These are phyloP conservation scores for Corydoras sp. DNA, from an alignment of 2,113 vertebrate genomes.

Conservation along the genomic window DNA sequence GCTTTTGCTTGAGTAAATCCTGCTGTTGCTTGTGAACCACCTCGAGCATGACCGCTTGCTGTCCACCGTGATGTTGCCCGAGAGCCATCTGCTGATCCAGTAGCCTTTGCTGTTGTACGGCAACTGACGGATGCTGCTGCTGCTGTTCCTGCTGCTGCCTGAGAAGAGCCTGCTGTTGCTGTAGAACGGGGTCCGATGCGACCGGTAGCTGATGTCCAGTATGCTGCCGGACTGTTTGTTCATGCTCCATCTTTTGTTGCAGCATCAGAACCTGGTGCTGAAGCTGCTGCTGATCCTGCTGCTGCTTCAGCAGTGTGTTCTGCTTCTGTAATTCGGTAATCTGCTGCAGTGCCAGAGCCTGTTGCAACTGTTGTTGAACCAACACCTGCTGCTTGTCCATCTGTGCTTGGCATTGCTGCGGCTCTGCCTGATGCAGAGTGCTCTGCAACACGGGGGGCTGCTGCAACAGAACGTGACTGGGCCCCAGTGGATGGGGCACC, in stretches of 20 bases:
- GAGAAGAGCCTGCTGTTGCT: constrained; percentile 45
- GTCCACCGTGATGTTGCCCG: constrained; percentile 22
- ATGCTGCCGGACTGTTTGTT: neutral
- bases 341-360: constrained; percentile 42
- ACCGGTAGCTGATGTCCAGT: constrained; percentile 24
- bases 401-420: constrained; percentile 46
- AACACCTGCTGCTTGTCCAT: constrained; percentile 35
- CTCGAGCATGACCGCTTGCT: constrained; percentile 10
- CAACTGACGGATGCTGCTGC: constrained; percentile 42
- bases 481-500: too few species aligned
- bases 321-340: constrained; percentile 42
- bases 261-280: constrained; percentile 47
- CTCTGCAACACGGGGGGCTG: too few species aligned
- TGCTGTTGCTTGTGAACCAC: constrained; percentile 36
- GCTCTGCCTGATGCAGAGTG: constrained; percentile 42
- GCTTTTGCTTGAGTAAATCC: constrained; percentile 25
- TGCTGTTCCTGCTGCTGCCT: constrained; percentile 50
- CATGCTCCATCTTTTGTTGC: constrained; percentile 2
- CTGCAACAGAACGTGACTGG: too few species aligned
- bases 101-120: constrained; percentile 46
- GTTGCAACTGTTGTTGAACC: constrained; percentile 30
- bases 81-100: constrained; percentile 14
- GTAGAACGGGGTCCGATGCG: neutral
- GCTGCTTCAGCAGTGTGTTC: constrained; percentile 44
- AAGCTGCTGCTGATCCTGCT: constrained; percentile 42